Base-by-base conservation (phyloP, 2,888 invertebrate genomes). In the Patella depressa region DNA sequence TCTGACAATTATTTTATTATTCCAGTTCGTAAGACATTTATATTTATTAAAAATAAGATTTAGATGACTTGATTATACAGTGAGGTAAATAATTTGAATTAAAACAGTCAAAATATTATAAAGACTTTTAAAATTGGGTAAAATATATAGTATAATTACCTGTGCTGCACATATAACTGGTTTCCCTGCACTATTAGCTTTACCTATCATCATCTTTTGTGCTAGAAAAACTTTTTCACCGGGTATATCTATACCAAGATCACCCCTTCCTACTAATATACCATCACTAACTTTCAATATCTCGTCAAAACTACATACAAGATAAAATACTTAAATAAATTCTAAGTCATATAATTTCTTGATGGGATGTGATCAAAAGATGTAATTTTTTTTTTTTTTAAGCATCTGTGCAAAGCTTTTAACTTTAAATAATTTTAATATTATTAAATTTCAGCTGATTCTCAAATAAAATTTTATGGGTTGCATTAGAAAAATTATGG, bases 211-310 rank as follows among this genome's bases (percentile, higher is more conserved):
- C 85, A 96, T 95, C 93, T 99, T 99, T 92, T 99, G 99, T 0
- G 98, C 98, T 55, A 98, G 93, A 93, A 98, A 98, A 7, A 91
- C 90, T 79, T 91, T 91, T 92, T 99, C 98, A 71, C 98, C 95
- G 3, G 98, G 97, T 86, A 99, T 98, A 93, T 99, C 99, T 90
- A 98, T 98, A 85, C 98, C 98, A 80, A 99, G 94, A 92, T 98
- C 98, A 88, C 98, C 99, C 85, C 99, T 95, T 24, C 98, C 98
- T 0, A 98, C 97, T 97, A 99, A 98, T 80, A 99, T 97, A 86
- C 98, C 99, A 91, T 99, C 99, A 0, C 97, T 95, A 14, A 94
- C 96, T 76, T 93, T 94, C 90, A 98, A 96, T 87, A 99, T 98
- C 89, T 97, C 96, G 90, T 98, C 97, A 81, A 98, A 93, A 76